Evolutionary conservation across 2,888 invertebrate species (phyloP).

Genomic region (Heteromurus nitidus): DNA sequence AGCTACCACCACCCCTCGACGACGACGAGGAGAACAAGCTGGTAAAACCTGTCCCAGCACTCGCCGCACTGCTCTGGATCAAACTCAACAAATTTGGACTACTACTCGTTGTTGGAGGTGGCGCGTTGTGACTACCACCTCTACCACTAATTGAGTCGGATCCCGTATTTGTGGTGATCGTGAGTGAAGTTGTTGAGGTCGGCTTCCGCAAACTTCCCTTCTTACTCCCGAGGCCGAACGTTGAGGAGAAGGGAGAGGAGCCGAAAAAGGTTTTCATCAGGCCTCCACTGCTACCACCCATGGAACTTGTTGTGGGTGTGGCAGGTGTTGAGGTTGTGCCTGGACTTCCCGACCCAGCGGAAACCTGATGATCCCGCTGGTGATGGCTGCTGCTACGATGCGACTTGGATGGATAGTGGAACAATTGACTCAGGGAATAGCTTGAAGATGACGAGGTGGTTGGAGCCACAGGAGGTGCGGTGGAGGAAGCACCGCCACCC

Average conservation of each 20-base stretch:
- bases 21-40: slow-evolving; percentile 51
- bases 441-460: slow-evolving; percentile 55
- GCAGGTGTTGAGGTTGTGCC: slow-evolving; percentile 55
- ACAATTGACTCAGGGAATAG: slow-evolving; percentile 57
- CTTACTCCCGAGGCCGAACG: slow-evolving; percentile 47
- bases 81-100: slow-evolving; percentile 68
- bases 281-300: slow-evolving; percentile 62
- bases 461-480: slow-evolving; percentile 3
- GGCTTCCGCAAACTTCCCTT: slow-evolving; percentile 45
- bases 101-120: slow-evolving; percentile 68
- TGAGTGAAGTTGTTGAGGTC: slow-evolving; percentile 67
- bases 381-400: slow-evolving; percentile 21
- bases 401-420: slow-evolving; percentile 52
- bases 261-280: slow-evolving; percentile 65
- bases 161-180: slow-evolving; percentile 60
- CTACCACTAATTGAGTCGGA: slow-evolving; percentile 53
- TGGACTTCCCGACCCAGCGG: slow-evolving; percentile 31
- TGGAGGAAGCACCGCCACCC: slow-evolving; percentile 11
- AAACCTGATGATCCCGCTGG: slow-evolving; percentile 21
- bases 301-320: slow-evolving; percentile 46
- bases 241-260: slow-evolving; percentile 64
- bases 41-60: slow-evolving; percentile 54
- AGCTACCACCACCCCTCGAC: slow-evolving; percentile 33
- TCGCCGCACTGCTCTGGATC: slow-evolving; percentile 61
- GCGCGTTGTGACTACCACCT: slow-evolving; percentile 10